Conservation (phyloP, 1,140 invertebrate species). For the Atopsyche davidsoni region DNA sequence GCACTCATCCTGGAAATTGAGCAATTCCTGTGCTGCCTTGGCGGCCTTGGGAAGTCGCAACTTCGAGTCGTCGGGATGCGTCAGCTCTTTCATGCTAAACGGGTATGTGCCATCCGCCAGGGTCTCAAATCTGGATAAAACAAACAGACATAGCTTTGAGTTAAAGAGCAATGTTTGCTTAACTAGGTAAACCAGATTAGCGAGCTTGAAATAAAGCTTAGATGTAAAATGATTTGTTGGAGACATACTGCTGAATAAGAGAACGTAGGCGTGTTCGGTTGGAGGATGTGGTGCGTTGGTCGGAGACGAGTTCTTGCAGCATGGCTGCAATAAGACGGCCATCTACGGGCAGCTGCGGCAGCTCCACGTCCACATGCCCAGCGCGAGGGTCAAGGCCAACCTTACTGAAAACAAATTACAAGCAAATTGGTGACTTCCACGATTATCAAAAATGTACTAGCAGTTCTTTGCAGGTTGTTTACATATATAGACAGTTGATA, state of each 20-base stretch:
- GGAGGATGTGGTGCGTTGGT: conserved; percentile 24
- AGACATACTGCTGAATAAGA: conserved; percentile 35
- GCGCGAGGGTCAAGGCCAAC: conserved; percentile 67
- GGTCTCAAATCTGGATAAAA: conserved; percentile 35
- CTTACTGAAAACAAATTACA: conserved; percentile 27
- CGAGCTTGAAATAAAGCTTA: no score
- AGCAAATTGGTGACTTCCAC: no score
- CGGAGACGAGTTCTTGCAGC: conserved; percentile 35
- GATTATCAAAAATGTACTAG: no score
- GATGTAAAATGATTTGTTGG: background rate
- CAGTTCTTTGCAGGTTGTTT: no score
- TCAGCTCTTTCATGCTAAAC: conserved; percentile 19
- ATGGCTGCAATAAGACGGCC: conserved; percentile 44
- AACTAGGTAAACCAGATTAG: background rate
- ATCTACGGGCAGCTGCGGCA: conserved; percentile 64
- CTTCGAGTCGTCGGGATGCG: conserved; percentile 14
- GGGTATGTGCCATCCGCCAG: conserved; percentile 36
- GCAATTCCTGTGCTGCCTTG: conserved; percentile 32
- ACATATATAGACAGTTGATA: no score
- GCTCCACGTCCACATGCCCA: conserved; percentile 65
- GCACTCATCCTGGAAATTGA: conserved; percentile 31
- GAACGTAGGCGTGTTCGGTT: conserved; percentile 28
- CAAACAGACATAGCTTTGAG: background rate
- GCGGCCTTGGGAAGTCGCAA: conserved; percentile 23
- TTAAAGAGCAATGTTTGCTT: background rate